A percentile compares a stretch with the other conserved stretches of the same genome.
These are phyloP conservation scores for Zaprionus davidi DNA, from an alignment of 1,140 invertebrate species.

Conservation along the genomic window DNA sequence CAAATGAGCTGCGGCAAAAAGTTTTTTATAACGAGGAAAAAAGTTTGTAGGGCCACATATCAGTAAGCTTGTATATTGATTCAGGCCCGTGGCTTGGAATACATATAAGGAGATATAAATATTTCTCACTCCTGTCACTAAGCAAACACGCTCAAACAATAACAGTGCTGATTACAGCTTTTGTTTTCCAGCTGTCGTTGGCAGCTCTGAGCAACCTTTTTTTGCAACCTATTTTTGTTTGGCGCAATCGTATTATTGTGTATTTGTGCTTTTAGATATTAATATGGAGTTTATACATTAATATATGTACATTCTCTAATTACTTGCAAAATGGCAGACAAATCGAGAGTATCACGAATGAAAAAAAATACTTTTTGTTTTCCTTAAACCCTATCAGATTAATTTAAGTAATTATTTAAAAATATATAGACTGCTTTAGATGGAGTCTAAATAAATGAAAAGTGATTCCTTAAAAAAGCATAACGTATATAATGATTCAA, in stretches of 20 bases:
- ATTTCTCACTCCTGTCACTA: background rate
- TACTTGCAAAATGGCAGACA: too few species aligned
- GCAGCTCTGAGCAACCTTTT: background rate
- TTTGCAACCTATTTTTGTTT: background rate
- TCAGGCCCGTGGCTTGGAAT: constrained; percentile 30
- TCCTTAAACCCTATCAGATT: too few species aligned
- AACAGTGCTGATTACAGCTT: background rate
- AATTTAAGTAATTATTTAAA: too few species aligned
- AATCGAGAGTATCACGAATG: too few species aligned
- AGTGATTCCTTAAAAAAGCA: background rate
- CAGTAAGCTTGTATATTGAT: constrained; percentile 33
- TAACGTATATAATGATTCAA: background rate
- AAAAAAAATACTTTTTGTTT: too few species aligned
- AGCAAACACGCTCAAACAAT: background rate
- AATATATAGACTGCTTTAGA: too few species aligned
- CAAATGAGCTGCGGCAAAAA: constrained; percentile 67
- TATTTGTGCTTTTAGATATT: too few species aligned
- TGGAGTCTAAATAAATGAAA: too few species aligned
- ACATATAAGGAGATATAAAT: background rate
- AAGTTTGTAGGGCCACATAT: constrained; percentile 47
- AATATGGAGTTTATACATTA: too few species aligned
- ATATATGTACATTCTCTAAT: too few species aligned
- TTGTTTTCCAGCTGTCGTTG: background rate
- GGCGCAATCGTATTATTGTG: too few species aligned
- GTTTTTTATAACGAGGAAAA: constrained; percentile 46